Percentiles rank a stretch among this genome's conserved stretches.
phyloP scores from a whole-genome alignment of 2,888 invertebrate genomes.

The Diarsia dahlii region DNA sequence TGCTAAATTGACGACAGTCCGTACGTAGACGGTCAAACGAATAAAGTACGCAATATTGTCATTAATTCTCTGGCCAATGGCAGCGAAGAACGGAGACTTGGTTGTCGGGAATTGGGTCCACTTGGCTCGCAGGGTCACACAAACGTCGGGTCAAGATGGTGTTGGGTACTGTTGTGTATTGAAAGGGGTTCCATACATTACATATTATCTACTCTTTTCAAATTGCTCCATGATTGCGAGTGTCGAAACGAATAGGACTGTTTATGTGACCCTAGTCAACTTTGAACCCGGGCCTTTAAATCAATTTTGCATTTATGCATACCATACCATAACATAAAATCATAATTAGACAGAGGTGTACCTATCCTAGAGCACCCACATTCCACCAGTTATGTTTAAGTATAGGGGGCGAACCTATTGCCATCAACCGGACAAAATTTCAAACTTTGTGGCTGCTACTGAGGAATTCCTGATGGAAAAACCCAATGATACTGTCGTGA shows the following conservation, averaged over 20 bases:
- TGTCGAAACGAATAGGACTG: constrained; percentile 23
- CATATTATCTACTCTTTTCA: constrained; percentile 19
- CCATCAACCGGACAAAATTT: too few relatives aligned
- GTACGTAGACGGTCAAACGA: constrained; percentile 83
- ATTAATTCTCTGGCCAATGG: constrained; percentile 87
- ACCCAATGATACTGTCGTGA: too few relatives aligned
- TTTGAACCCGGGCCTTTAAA: constrained; percentile 14
- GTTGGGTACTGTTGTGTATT: constrained; percentile 68
- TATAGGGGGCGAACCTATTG: too few relatives aligned
- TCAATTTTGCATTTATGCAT: neutral
- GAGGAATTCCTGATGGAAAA: too few relatives aligned
- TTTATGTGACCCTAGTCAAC: constrained; percentile 30
- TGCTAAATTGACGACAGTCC: constrained; percentile 84
- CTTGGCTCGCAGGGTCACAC: constrained; percentile 86
- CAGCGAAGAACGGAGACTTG: constrained; percentile 69
- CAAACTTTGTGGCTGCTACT: too few relatives aligned
- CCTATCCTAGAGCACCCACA: too few relatives aligned
- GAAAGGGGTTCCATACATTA: constrained; percentile 59
- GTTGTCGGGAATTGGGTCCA: constrained; percentile 85
- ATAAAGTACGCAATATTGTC: constrained; percentile 85
- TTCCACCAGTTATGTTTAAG: too few relatives aligned
- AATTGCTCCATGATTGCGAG: constrained; percentile 14
- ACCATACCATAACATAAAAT: too few relatives aligned
- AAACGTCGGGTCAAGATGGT: constrained; percentile 78
- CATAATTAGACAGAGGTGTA: too few relatives aligned